Conservation (phyloP, 2,797 vertebrate species). For the Takifugu rubripes region DNA sequence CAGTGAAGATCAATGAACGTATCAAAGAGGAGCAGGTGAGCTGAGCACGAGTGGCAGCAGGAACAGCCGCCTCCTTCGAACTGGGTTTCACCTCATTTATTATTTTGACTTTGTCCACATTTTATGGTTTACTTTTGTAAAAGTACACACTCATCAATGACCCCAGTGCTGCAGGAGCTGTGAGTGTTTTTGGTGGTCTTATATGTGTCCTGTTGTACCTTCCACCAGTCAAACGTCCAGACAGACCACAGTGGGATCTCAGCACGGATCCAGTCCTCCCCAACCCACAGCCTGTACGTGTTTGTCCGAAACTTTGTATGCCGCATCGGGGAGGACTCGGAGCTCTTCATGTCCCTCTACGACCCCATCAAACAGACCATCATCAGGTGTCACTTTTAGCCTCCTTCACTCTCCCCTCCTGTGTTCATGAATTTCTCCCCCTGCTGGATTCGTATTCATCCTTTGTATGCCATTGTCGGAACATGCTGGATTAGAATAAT, state of each 20-base stretch:
- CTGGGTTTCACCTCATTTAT: neutral
- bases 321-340: constrained; percentile 95
- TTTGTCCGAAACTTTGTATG: constrained; percentile 98
- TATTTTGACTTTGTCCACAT: neutral
- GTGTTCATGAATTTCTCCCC: neutral
- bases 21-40: constrained; percentile 94
- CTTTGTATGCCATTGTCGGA: constrained; percentile 16
- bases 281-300: constrained; percentile 95
- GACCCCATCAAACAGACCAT: constrained; percentile 86
- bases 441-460: constrained; percentile 1
- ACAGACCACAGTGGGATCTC: constrained; percentile 85
- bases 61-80: neutral
- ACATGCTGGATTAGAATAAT: constrained; percentile 34
- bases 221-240: constrained; percentile 83
- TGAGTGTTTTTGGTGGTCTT: too few species aligned
- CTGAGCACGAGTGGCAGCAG: too few species aligned
- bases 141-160: neutral
- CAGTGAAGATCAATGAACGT: constrained; percentile 87
- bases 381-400: constrained; percentile 80
- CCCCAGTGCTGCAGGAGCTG: constrained; percentile 2
- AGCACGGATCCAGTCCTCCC: constrained; percentile 88
- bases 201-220: too few species aligned
- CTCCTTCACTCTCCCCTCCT: neutral
- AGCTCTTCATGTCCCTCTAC: constrained; percentile 98
- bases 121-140: neutral